Percentiles rank a stretch among this genome's conserved stretches.
Conservation (phyloP, 2,797 vertebrate genomes). For the Eulemur albifrons region DNA sequence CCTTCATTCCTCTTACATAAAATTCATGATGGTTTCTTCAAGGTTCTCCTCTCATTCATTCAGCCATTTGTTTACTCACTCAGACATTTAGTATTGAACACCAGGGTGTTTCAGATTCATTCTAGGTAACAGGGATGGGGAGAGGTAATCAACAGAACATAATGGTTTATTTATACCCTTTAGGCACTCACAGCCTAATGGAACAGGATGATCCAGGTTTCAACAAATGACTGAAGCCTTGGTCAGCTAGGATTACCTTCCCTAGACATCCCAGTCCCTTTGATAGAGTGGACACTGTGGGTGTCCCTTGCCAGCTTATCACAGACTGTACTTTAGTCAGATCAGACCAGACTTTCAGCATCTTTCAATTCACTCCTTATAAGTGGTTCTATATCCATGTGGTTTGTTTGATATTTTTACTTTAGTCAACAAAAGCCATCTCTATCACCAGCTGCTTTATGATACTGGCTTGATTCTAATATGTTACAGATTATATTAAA, state of each 20-base stretch:
- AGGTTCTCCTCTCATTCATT: neutral
- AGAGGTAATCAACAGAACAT: neutral
- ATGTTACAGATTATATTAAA: neutral
- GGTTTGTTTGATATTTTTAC: neutral
- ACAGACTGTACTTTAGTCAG: neutral
- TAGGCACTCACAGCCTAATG: neutral
- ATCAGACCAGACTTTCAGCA: neutral
- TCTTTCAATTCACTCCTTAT: neutral
- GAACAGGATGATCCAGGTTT: neutral
- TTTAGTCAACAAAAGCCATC: neutral
- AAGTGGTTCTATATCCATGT: neutral
- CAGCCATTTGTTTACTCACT: neutral
- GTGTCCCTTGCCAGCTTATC: neutral
- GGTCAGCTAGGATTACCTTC: neutral
- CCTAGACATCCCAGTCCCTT: neutral
- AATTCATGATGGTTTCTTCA: neutral
- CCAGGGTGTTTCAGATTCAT: neutral
- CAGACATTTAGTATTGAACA: neutral
- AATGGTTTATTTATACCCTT: neutral
- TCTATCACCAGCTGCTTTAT: neutral
- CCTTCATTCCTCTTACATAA: neutral
- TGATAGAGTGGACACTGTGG: neutral
- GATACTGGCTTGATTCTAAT: neutral
- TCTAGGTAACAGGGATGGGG: neutral
- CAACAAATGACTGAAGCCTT: neutral